Evolutionary conservation across 1,140 invertebrate species (phyloP).

Genomic region (Plutomurus gul): DNA sequence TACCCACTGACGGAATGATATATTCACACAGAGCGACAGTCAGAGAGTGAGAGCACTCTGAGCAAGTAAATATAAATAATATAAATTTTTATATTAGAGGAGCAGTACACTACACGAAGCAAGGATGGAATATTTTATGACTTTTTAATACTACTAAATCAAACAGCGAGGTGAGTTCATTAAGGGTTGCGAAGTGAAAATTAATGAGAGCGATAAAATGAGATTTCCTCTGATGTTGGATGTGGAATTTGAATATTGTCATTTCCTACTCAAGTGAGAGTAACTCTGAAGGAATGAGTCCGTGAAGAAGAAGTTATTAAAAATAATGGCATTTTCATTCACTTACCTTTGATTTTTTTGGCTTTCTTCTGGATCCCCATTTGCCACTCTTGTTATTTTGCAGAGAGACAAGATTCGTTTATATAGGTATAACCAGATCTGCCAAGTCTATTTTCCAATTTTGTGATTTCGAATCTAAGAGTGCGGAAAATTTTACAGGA

Average conservation of each 20-base stretch:
- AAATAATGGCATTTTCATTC: conserved; percentile 17
- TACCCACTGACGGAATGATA: too few species aligned
- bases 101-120: neutral
- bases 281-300: neutral
- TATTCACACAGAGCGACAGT: too few species aligned
- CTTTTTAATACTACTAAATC: neutral
- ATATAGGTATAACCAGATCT: too few species aligned
- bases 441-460: too few species aligned
- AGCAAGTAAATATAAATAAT: too few species aligned
- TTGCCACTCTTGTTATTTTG: too few species aligned
- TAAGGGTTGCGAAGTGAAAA: neutral
- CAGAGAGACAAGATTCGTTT: too few species aligned
- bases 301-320: neutral
- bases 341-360: conserved; percentile 28
- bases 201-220: conserved; percentile 21
- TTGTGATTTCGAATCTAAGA: too few species aligned
- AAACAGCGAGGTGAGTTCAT: too few species aligned
- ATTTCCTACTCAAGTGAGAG: conserved; percentile 1
- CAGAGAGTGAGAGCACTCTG: too few species aligned
- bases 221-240: neutral
- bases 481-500: too few species aligned
- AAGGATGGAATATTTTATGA: neutral
- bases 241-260: conserved; percentile 5
- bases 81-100: neutral
- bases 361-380: neutral